A percentile compares a stretch with the other conserved stretches of the same genome.
Conservation (phyloP, 2,888 invertebrate genomes). For the Halictus ligatus region DNA sequence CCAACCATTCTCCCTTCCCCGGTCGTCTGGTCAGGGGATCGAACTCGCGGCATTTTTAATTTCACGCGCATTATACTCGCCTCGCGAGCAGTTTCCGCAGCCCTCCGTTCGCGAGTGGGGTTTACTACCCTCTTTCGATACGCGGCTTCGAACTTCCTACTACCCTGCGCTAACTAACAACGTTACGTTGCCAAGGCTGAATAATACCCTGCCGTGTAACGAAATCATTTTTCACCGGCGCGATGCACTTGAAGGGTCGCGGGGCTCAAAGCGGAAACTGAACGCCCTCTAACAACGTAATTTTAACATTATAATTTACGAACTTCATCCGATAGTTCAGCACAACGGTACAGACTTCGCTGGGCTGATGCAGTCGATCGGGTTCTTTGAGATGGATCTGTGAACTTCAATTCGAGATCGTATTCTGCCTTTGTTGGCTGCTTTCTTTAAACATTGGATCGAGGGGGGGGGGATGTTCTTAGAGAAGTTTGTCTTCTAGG, state of each 20-base stretch:
- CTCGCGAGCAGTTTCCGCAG: background rate
- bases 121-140: background rate
- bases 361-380: background rate
- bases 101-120: background rate
- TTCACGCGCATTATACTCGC: slow-evolving; percentile 15
- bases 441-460: background rate
- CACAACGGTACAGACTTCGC: background rate
- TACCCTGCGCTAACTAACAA: slow-evolving; percentile 31
- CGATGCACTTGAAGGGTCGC: slow-evolving; percentile 36
- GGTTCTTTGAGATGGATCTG: background rate
- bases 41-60: slow-evolving; percentile 27
- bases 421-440: background rate
- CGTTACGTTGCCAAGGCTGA: slow-evolving; percentile 32
- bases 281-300: slow-evolving; percentile 25
- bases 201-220: slow-evolving; percentile 45
- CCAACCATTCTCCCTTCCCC: background rate
- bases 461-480: background rate
- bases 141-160: slow-evolving; percentile 7
- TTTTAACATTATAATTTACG: slow-evolving; percentile 12
- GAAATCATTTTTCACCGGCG: slow-evolving; percentile 44
- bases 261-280: slow-evolving; percentile 19
- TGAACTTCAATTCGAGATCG: background rate
- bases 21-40: background rate
- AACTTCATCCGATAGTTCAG: background rate
- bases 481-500: background rate